Evolutionary conservation across 2,888 invertebrate species (phyloP).

Genomic region (Thera britannica): DNA sequence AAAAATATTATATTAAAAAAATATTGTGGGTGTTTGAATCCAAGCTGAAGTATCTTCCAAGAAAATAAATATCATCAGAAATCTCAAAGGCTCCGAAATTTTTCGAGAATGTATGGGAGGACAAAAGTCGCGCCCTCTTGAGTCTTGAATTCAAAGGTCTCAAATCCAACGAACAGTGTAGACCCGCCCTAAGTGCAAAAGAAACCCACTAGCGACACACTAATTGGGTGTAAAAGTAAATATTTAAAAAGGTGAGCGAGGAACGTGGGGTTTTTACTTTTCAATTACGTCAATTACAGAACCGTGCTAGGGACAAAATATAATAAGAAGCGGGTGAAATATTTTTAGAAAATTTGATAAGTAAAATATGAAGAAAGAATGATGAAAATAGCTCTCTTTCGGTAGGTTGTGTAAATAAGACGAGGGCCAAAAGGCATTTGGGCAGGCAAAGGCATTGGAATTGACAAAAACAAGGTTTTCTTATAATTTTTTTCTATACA

Average conservation of each 20-base stretch:
- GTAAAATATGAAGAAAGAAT: not conserved
- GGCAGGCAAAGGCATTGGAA: no score
- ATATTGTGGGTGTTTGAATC: not conserved
- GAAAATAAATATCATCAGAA: constrained; percentile 1
- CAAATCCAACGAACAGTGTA: constrained; percentile 25
- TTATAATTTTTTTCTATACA: no score
- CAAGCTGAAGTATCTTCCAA: not conserved
- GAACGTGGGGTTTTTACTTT: constrained; percentile 76
- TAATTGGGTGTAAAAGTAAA: constrained; percentile 81
- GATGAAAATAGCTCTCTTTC: no score
- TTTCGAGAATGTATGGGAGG: constrained; percentile 3
- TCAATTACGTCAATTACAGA: constrained; percentile 78
- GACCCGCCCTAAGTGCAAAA: constrained; percentile 51
- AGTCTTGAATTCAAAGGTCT: constrained; percentile 21
- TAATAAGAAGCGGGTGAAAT: constrained; percentile 22
- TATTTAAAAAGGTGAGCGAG: constrained; percentile 76
- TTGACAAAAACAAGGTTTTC: no score
- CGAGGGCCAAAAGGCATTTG: no score
- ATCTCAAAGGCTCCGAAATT: not conserved
- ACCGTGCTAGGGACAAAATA: constrained; percentile 56
- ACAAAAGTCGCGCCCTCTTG: constrained; percentile 8
- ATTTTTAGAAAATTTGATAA: constrained; percentile 35
- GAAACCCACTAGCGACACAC: constrained; percentile 65
- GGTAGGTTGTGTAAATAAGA: no score
- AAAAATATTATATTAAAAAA: not conserved